These are phyloP conservation scores for Cynocephalus volans DNA, from an alignment of 2,113 vertebrate species.

Conservation along the genomic window DNA sequence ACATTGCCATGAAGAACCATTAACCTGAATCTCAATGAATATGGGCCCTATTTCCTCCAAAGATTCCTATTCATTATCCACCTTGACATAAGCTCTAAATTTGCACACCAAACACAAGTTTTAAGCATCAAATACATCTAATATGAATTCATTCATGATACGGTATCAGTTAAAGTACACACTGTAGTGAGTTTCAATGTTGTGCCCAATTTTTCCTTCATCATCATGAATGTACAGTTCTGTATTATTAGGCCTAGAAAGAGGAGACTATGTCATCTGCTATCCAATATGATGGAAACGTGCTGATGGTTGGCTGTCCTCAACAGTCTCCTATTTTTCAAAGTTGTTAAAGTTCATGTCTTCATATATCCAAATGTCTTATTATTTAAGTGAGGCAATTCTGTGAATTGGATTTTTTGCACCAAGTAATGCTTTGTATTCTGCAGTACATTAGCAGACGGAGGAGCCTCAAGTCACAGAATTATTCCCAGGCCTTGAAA, in stretches of 20 bases:
- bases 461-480: background rate
- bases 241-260: background rate
- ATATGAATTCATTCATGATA: background rate
- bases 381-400: background rate
- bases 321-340: background rate
- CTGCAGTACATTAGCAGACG: accelerated
- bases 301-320: no score
- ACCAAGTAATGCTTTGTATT: background rate
- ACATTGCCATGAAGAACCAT: background rate
- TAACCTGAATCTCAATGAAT: background rate
- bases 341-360: background rate
- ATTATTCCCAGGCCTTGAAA: background rate
- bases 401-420: background rate
- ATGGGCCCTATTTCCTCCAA: background rate
- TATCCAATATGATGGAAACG: background rate
- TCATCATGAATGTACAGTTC: no score
- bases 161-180: background rate
- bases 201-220: background rate
- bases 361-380: background rate
- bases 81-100: background rate
- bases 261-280: background rate
- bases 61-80: no score
- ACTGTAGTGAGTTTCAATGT: background rate
- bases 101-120: background rate
- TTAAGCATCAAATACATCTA: background rate